phyloP scores from a whole-genome alignment of 1,140 invertebrate species.

The Drosophila athabasca region DNA sequence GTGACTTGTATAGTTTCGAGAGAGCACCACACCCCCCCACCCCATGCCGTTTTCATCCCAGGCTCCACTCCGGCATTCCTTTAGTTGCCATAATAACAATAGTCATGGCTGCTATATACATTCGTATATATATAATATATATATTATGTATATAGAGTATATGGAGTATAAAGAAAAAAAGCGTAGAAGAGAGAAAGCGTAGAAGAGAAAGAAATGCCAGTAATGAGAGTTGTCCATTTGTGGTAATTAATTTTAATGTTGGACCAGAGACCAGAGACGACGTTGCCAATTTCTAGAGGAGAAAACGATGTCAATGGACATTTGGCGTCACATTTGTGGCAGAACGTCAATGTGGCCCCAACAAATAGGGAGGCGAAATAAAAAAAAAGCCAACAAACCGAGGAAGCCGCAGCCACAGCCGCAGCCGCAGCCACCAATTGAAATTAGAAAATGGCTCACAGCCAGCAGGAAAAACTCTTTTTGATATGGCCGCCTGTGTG shows the following conservation, averaged over 20 bases:
- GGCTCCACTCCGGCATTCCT: conserved; percentile 7
- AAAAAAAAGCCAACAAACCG: conserved; percentile 12
- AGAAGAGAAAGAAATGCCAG: conserved; percentile 34
- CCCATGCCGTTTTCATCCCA: not conserved
- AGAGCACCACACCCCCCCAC: no score
- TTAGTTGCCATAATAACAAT: conserved; percentile 35
- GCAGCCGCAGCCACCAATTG: conserved; percentile 37
- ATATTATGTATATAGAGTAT: conserved; percentile 9
- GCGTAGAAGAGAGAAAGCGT: not conserved
- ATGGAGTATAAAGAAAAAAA: conserved; percentile 2
- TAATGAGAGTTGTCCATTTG: conserved; percentile 75
- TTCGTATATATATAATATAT: conserved; percentile 9
- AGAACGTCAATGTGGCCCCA: conserved; percentile 29
- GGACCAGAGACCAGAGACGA: conserved; percentile 23
- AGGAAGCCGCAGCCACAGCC: conserved; percentile 17
- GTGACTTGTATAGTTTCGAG: conserved; percentile 37
- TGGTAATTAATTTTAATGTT: conserved; percentile 80
- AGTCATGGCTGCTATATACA: conserved; percentile 14
- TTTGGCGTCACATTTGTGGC: conserved; percentile 46
- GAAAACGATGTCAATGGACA: conserved; percentile 52
- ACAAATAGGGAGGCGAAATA: conserved; percentile 17
- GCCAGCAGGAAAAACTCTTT: conserved; percentile 25
- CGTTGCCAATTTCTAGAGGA: conserved; percentile 13
- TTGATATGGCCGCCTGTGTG: not conserved
- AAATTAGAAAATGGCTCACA: conserved; percentile 63